phyloP scores from a whole-genome alignment of 2,888 invertebrate genomes.

The Cyrtodaria siliqua region DNA sequence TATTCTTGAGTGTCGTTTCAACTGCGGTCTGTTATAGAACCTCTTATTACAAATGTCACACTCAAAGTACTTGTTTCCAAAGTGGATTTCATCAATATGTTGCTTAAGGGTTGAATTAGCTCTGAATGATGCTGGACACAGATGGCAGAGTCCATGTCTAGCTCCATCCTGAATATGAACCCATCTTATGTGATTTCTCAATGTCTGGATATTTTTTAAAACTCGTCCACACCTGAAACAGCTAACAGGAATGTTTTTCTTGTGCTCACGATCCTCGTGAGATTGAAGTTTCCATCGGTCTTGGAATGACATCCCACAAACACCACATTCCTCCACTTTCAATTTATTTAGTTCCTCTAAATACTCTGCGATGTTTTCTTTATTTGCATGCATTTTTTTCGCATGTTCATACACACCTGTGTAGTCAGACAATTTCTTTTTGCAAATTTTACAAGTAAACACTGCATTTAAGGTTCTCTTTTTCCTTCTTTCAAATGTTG shows the following conservation, averaged over 20 bases:
- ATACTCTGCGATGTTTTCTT: slow-evolving; percentile 59
- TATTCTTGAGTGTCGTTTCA: slow-evolving; percentile 69
- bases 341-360: slow-evolving; percentile 62
- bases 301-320: slow-evolving; percentile 59
- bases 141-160: slow-evolving; percentile 62
- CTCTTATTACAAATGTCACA: slow-evolving; percentile 71
- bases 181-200: slow-evolving; percentile 67
- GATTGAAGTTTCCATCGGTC: slow-evolving; percentile 55
- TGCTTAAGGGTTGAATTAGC: slow-evolving; percentile 68
- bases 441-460: slow-evolving; percentile 70
- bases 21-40: slow-evolving; percentile 69
- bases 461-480: slow-evolving; percentile 34
- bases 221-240: slow-evolving; percentile 68
- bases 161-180: slow-evolving; percentile 56
- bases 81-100: slow-evolving; percentile 74
- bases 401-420: slow-evolving; percentile 71
- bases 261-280: slow-evolving; percentile 66
- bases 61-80: slow-evolving; percentile 58
- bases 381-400: slow-evolving; percentile 59
- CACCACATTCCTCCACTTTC: slow-evolving; percentile 56
- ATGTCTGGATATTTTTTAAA: slow-evolving; percentile 62
- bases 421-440: slow-evolving; percentile 65
- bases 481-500: slow-evolving; percentile 7
- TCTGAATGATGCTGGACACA: slow-evolving; percentile 73
- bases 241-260: slow-evolving; percentile 22